Conservation (phyloP, 64 coral and sea anemone species). For the Platygyra sinensis region DNA sequence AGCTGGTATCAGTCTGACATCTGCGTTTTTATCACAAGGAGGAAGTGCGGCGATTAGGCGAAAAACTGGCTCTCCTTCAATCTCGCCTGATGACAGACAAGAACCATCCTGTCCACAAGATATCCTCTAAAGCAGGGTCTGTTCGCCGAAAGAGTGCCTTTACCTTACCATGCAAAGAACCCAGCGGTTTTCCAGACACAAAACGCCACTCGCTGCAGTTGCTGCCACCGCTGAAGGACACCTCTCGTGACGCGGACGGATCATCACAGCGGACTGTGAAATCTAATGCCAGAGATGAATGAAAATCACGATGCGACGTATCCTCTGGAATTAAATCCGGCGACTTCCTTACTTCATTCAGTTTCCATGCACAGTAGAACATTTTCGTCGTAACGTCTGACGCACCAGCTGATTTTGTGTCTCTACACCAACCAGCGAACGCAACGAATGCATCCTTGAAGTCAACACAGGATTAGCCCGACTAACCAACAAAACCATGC, state of each 20-base stretch:
- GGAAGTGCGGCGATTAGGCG: constrained; percentile 29
- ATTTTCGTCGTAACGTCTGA: not conserved
- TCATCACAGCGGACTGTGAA: not conserved
- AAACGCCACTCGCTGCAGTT: constrained; percentile 7
- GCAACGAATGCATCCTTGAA: not conserved
- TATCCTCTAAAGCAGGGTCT: not conserved
- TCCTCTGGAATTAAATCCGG: not conserved
- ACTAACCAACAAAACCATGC: not conserved
- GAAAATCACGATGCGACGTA: not conserved
- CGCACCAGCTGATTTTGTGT: not conserved
- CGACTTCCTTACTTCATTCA: not conserved
- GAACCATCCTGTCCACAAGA: constrained; percentile 19
- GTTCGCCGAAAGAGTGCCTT: not conserved
- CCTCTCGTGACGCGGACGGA: not conserved
- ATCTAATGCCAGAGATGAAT: not conserved
- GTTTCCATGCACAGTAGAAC: not conserved
- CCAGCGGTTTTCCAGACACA: not conserved
- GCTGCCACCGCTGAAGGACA: not conserved
- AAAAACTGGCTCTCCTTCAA: constrained; percentile 33
- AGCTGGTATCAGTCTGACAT: not conserved
- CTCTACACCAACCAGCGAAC: not conserved
- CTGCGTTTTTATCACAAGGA: constrained; percentile 10
- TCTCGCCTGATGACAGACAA: constrained; percentile 6
- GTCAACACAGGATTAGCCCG: not conserved
- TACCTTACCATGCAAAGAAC: not conserved